Evolutionary conservation across 2,797 vertebrate genomes (phyloP).

Genomic region (Nannoperca australis): DNA sequence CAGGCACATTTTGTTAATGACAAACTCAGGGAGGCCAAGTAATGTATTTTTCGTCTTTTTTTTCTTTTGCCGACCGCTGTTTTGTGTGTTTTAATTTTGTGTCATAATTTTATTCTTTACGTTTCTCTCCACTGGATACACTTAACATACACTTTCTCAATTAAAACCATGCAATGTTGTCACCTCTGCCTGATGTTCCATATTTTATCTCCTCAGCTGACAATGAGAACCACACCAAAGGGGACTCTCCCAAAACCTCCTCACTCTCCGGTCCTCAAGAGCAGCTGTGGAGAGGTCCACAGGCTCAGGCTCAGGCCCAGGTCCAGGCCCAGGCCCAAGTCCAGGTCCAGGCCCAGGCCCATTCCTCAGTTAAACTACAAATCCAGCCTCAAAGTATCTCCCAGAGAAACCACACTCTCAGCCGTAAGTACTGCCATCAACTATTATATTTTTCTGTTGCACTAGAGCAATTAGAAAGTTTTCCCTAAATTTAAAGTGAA

Average conservation of each 20-base stretch:
- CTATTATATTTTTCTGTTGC: neutral
- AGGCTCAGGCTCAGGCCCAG: conserved; percentile 16
- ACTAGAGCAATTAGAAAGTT: neutral
- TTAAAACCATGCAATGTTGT: neutral
- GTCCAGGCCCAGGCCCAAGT: neutral
- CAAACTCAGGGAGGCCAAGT: neutral
- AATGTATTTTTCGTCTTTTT: conserved; percentile 8
- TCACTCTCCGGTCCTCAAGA: conserved; percentile 88
- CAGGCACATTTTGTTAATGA: conserved; percentile 11
- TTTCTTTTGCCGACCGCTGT: conserved; percentile 24
- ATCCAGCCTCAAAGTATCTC: conserved; percentile 88
- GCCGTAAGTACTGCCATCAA: conserved; percentile 83
- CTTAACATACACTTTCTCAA: neutral
- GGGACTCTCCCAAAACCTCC: conserved; percentile 91
- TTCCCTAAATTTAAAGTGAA: neutral
- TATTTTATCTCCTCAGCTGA: conserved; percentile 87
- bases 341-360: conserved; percentile 51
- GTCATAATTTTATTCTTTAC: conserved; percentile 35
- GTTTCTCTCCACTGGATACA: conserved; percentile 30
- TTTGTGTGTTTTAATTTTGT: conserved; percentile 37
- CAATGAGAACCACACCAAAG: conserved; percentile 95
- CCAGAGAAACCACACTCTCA: conserved; percentile 93
- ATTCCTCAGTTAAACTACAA: conserved; percentile 81
- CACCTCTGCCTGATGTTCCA: conserved; percentile 5
- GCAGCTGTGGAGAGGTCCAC: conserved; percentile 86